phyloP scores from a whole-genome alignment of 2,888 invertebrate genomes.

The Catocala sponsa region DNA sequence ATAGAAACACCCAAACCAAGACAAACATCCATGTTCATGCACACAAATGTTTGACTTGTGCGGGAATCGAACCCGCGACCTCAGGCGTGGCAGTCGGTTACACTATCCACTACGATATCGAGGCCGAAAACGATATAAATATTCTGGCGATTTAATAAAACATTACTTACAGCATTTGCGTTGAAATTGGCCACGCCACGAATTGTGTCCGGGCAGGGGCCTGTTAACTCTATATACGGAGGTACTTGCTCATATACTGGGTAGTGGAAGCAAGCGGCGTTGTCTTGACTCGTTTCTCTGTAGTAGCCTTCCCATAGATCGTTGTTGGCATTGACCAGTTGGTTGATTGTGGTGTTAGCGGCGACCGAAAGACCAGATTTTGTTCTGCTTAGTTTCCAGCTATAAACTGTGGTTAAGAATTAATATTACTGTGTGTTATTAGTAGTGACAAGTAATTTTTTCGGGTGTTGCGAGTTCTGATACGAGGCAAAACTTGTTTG shows the following conservation, averaged over 20 bases:
- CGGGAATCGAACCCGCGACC: no score
- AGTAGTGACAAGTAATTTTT: no score
- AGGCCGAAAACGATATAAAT: no score
- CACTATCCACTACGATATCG: no score
- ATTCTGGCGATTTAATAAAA: no score
- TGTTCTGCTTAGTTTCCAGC: constrained; percentile 74
- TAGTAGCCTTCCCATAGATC: constrained; percentile 73
- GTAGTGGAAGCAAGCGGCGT: constrained; percentile 74
- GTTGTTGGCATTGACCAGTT: constrained; percentile 54
- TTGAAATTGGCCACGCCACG: constrained; percentile 65
- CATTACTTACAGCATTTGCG: constrained; percentile 57
- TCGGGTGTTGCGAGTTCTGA: no score
- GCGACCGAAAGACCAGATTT: constrained; percentile 58
- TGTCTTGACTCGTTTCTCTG: constrained; percentile 62
- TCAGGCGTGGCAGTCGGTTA: no score
- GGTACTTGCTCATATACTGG: constrained; percentile 65
- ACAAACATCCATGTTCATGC: no score
- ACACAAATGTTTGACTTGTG: no score
- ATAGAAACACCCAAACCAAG: no score
- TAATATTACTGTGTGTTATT: background rate
- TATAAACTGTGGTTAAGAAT: constrained; percentile 65
- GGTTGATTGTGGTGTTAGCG: constrained; percentile 56
- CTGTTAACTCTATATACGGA: constrained; percentile 60
- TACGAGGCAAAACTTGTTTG: no score
- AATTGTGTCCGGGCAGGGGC: constrained; percentile 65